Base-by-base conservation (phyloP, 2,888 invertebrate genomes). In the Rhaphigaster nebulosa region DNA sequence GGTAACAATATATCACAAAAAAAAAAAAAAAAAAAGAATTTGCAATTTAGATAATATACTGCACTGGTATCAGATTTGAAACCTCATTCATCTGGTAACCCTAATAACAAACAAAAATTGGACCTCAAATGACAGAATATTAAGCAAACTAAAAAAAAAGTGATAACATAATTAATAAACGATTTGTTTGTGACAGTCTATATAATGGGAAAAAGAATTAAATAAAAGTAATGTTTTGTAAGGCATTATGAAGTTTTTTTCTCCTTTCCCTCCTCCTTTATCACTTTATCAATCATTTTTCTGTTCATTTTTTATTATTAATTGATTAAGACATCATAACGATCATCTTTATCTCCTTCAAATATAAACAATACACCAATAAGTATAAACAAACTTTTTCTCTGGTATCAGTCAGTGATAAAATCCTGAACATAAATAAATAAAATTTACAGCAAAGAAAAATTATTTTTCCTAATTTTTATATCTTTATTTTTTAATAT, bases 191-290 rank as follows among this genome's bases (percentile, higher is more conserved):
- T 89, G 50, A 89, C 70, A 89, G 56, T 70, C 89, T 76, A 70
- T 50, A 89, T 89, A 89, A 89, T 89, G 70, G 89, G 89, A 52
- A 89, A 89, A 88, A 88, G 70, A 89, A 41, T 89, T 70, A 88
- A 89, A 89, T 89, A 89, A 89, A 89, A 89, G 76, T 76, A 89
- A 89, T 76, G 65, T 89, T 89, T 89, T 76, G 65, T 60, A 70
- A 89, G 50, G 56, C 52, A 88, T n/a, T 10, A 88, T 41, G 15
- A n/a, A n/a, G 34, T 88, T 56, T 88, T 41, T n/a, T 65, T 60
- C 12, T 38, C 6, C 60, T n/a, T n/a, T n/a, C 41, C 18, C 0
- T 87, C n/a, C 15, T n/a, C 12, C 8, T 84, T 45, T 70, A 70
- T 1, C 45, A 38, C 8, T 84, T 45, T 70, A 70, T 1, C 34